Evolutionary conservation across 2,888 invertebrate species (phyloP).

Genomic region (Formica aserva): DNA sequence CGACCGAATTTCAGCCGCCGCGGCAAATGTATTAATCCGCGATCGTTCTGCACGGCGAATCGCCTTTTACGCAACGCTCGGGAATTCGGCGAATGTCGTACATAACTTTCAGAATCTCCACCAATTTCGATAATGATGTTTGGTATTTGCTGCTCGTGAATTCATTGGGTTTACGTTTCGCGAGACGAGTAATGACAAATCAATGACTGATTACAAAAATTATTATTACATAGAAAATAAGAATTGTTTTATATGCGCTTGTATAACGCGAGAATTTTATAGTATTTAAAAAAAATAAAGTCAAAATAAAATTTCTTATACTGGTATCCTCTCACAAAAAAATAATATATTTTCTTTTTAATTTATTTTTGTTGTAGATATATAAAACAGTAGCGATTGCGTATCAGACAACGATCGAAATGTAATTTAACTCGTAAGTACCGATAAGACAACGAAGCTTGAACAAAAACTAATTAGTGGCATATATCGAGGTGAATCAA

Average conservation of each 20-base stretch:
- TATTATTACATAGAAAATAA: background rate
- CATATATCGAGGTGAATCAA: constrained; percentile 37
- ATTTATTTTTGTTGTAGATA: background rate
- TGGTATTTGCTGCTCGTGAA: constrained; percentile 37
- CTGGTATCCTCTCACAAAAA: background rate
- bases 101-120: constrained; percentile 62
- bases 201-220: background rate
- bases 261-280: background rate
- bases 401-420: constrained; percentile 1
- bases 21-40: constrained; percentile 75
- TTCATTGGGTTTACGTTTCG: constrained; percentile 17
- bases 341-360: too few species aligned
- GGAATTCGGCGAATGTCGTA: constrained; percentile 60
- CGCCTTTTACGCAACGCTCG: constrained; percentile 60
- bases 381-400: background rate
- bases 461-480: constrained; percentile 22
- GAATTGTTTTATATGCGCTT: background rate
- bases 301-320: background rate
- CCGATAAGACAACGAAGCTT: constrained; percentile 9
- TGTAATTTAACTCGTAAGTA: background rate
- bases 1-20: constrained; percentile 74
- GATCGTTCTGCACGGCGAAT: constrained; percentile 68
- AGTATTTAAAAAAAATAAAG: background rate
- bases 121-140: constrained; percentile 57
- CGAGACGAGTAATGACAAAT: constrained; percentile 1